These are phyloP conservation scores for Coelopa frigida DNA, from an alignment of 1,140 invertebrate species.

Conservation along the genomic window DNA sequence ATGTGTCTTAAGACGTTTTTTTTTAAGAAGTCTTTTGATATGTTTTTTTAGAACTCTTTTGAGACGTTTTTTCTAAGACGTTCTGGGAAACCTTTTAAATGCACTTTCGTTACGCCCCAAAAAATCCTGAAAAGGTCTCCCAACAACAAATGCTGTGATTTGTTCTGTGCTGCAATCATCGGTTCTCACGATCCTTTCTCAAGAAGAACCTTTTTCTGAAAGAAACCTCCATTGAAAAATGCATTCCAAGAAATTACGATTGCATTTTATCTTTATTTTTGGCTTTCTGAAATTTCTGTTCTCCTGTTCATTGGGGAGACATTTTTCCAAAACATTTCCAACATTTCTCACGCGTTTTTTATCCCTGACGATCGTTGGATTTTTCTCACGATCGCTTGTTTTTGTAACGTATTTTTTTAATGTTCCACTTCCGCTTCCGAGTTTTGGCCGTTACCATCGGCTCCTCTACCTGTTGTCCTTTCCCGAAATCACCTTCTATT, in stretches of 20 bases:
- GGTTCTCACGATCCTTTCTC: neutral
- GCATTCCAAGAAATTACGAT: neutral
- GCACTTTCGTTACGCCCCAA: neutral
- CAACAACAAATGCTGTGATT: neutral
- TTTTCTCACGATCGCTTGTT: too few relatives aligned
- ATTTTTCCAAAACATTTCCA: slow-evolving; percentile 2
- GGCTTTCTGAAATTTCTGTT: neutral
- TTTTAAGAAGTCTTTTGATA: too few relatives aligned
- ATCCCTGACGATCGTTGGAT: neutral
- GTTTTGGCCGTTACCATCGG: too few relatives aligned
- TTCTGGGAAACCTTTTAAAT: neutral
- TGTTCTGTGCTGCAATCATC: neutral
- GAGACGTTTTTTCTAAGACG: too few relatives aligned
- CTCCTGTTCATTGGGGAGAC: neutral
- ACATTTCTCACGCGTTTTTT: slow-evolving; percentile 8
- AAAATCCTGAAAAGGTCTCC: neutral
- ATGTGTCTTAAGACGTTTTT: too few relatives aligned
- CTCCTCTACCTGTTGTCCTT: too few relatives aligned
- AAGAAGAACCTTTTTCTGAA: neutral
- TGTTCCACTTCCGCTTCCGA: too few relatives aligned
- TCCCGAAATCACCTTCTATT: neutral
- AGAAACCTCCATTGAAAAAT: neutral
- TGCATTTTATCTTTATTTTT: neutral
- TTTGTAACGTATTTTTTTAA: too few relatives aligned
- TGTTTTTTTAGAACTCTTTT: too few relatives aligned